phyloP scores from a whole-genome alignment of 2,888 invertebrate genomes.

The Athalia cordata region DNA sequence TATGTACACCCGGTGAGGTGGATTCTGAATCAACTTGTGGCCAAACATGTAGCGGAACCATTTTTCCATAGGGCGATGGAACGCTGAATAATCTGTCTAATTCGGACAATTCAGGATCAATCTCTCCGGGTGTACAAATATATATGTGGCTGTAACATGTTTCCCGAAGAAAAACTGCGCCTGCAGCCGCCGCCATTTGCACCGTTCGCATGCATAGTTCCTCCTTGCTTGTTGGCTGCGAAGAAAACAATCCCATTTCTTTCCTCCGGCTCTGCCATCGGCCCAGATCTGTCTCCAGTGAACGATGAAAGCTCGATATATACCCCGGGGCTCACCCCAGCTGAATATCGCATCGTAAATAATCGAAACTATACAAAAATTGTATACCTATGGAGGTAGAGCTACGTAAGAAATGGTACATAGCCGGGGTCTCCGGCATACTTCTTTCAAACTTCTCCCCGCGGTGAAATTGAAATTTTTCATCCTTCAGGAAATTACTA shows the following conservation, averaged over 20 bases:
- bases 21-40: too few species aligned
- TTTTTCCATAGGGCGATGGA: too few species aligned
- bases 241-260: conserved; percentile 39
- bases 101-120: too few species aligned
- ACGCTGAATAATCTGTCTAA: too few species aligned
- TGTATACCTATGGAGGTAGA: neutral
- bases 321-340: neutral
- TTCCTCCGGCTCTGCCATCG: neutral
- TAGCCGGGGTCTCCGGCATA: neutral
- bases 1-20: too few species aligned
- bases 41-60: too few species aligned
- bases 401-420: neutral
- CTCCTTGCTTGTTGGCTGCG: conserved; percentile 5
- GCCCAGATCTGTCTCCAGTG: conserved; percentile 10
- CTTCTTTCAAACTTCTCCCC: neutral
- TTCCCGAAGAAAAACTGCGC: conserved; percentile 3
- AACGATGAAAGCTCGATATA: conserved; percentile 28
- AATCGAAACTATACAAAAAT: conserved; percentile 4
- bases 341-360: conserved; percentile 14
- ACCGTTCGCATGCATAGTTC: neutral
- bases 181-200: neutral
- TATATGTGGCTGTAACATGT: neutral
- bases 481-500: neutral
- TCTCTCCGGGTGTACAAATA: neutral
- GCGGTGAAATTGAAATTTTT: neutral